Percentiles rank a stretch among this genome's conserved stretches.
Conservation (phyloP, 2,113 vertebrate genomes). For the Penelope pileata region DNA sequence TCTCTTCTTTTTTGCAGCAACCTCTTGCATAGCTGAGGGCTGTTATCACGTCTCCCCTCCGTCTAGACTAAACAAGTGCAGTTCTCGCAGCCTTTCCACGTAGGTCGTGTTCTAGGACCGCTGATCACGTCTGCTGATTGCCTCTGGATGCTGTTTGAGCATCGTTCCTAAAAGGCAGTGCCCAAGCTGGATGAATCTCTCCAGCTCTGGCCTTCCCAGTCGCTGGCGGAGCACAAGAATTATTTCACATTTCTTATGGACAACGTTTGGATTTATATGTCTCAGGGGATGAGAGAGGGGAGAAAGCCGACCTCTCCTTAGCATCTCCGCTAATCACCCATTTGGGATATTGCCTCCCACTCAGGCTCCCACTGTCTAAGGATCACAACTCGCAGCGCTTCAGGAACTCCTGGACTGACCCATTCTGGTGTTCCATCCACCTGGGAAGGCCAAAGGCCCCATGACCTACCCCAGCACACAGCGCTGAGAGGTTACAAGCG, state of each 20-base stretch:
- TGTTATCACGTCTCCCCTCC: background rate
- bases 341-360: background rate
- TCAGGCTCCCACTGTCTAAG: background rate
- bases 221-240: background rate
- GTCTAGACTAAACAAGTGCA: constrained; percentile 48
- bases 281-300: background rate
- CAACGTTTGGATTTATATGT: background rate
- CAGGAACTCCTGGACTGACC: rapidly evolving
- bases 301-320: background rate
- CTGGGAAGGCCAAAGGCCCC: background rate
- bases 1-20: background rate
- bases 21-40: background rate
- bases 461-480: background rate
- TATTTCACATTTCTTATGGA: background rate
- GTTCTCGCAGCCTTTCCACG: background rate
- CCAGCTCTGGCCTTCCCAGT: background rate
- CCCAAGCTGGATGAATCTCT: background rate
- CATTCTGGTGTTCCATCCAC: background rate
- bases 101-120: background rate
- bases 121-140: background rate
- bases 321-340: background rate
- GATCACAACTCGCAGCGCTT: rapidly evolving
- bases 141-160: background rate
- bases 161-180: background rate
- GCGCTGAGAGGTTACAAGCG: background rate